Conservation (phyloP, 2,797 vertebrate genomes). For the Zenarchopterus dispar region DNA sequence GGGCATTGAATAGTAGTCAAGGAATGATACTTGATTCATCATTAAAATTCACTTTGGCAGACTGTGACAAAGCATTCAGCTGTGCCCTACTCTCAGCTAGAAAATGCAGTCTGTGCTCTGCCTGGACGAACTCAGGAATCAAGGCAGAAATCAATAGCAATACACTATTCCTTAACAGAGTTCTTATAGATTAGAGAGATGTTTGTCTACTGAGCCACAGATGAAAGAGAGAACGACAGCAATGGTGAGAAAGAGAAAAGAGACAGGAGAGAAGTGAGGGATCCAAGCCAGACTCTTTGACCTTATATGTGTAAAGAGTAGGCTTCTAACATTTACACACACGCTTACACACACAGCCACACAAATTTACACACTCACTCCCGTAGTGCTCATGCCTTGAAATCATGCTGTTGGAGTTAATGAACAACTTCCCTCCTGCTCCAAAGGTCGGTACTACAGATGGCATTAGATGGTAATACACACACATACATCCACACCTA, state of each 20-base stretch:
- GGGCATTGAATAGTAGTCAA: conserved; percentile 41
- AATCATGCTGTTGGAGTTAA: conserved; percentile 72
- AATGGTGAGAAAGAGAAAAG: conserved; percentile 10
- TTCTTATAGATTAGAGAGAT: conserved; percentile 54
- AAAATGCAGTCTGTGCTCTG: conserved; percentile 48
- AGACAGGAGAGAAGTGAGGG: conserved; percentile 19
- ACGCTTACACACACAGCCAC: conserved; percentile 21
- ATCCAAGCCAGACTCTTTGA: conserved; percentile 41
- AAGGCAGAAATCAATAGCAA: conserved; percentile 74
- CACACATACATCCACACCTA: conserved; percentile 4
- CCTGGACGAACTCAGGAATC: conserved; percentile 67
- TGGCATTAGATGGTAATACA: conserved; percentile 50
- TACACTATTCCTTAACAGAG: conserved; percentile 69
- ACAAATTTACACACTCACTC: conserved; percentile 14
- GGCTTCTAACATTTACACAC: conserved; percentile 11
- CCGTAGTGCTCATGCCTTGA: conserved; percentile 30
- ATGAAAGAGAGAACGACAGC: conserved; percentile 22
- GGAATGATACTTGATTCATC: conserved; percentile 64
- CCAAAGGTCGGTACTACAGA: conserved; percentile 65
- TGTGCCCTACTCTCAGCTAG: conserved; percentile 29
- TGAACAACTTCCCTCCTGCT: conserved; percentile 56
- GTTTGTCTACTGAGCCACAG: conserved; percentile 46
- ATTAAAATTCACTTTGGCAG: conserved; percentile 70
- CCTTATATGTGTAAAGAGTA: conserved; percentile 37
- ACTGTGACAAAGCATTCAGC: conserved; percentile 44